Evolutionary conservation across 2,888 invertebrate species (phyloP).

Genomic region (Macroteleia sp.): DNA sequence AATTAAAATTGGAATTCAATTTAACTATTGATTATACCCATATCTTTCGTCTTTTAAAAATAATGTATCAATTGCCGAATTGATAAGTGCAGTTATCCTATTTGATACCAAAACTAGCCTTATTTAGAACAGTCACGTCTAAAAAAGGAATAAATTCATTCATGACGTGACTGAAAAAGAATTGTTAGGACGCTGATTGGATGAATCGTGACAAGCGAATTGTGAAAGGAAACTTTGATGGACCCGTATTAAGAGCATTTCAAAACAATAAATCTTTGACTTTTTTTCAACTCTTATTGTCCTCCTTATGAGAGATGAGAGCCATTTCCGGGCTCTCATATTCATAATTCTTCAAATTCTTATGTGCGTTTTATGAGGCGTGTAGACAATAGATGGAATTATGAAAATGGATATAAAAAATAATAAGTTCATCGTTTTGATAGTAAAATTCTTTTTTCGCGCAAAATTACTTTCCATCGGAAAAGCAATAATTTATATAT

Average conservation of each 20-base stretch:
- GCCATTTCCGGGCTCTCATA: conserved; percentile 19
- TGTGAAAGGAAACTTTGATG: conserved; percentile 24
- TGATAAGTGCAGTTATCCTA: conserved; percentile 23
- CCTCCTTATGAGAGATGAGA: conserved; percentile 17
- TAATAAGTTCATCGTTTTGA: too few relatives aligned
- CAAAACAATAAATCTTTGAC: conserved; percentile 12
- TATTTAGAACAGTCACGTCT: conserved; percentile 36
- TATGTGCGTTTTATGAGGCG: conserved; percentile 29
- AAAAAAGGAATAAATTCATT: conserved; percentile 34
- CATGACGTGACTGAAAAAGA: conserved; percentile 37
- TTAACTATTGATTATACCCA: too few relatives aligned
- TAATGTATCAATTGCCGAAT: conserved; percentile 8
- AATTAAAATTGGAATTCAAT: too few relatives aligned
- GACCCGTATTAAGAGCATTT: conserved; percentile 6
- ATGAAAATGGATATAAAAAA: conserved; percentile 4
- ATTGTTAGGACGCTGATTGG: conserved; percentile 38
- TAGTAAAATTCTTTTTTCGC: too few relatives aligned
- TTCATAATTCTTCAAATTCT: conserved; percentile 46
- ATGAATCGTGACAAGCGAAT: conserved; percentile 45
- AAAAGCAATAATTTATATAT: too few relatives aligned
- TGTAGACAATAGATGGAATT: conserved; percentile 28
- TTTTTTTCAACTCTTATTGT: conserved; percentile 17
- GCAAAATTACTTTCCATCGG: too few relatives aligned
- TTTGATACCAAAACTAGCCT: conserved; percentile 24
- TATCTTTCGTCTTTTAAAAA: too few relatives aligned